These are phyloP conservation scores for Melanophora roralis DNA, from an alignment of 2,888 invertebrate species.

Conservation along the genomic window DNA sequence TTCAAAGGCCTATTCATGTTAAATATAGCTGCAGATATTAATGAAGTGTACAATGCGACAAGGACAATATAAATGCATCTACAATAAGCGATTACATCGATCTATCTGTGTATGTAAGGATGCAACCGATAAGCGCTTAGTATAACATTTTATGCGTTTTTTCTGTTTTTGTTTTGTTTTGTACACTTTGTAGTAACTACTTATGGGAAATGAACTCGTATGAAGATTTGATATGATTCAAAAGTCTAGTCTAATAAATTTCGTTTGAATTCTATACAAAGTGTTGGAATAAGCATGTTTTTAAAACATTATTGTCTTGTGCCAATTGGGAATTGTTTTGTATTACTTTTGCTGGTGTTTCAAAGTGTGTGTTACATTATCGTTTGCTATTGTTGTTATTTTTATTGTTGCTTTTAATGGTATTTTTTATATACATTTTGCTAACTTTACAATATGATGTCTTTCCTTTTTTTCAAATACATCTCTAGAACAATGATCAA, in stretches of 20 bases:
- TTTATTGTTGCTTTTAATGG: slow-evolving; percentile 31
- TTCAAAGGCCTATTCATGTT: slow-evolving; percentile 59
- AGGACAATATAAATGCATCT: slow-evolving; percentile 44
- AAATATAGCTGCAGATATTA: slow-evolving; percentile 65
- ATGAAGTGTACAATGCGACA: slow-evolving; percentile 63
- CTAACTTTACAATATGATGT: slow-evolving; percentile 62
- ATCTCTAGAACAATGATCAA: neutral
- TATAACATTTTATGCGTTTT: slow-evolving; percentile 36
- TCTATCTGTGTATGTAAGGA: slow-evolving; percentile 51
- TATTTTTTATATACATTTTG: slow-evolving; percentile 30
- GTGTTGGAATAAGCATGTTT: slow-evolving; percentile 30
- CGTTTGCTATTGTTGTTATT: slow-evolving; percentile 24
- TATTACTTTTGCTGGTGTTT: slow-evolving; percentile 1
- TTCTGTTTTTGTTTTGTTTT: neutral
- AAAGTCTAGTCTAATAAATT: slow-evolving; percentile 56
- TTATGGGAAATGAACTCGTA: slow-evolving; percentile 49
- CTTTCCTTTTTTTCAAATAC: slow-evolving; percentile 21
- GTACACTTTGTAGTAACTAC: slow-evolving; percentile 11
- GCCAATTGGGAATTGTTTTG: slow-evolving; percentile 60
- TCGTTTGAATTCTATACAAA: slow-evolving; percentile 14
- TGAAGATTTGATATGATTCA: slow-evolving; percentile 43
- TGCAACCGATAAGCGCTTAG: neutral
- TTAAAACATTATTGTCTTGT: slow-evolving; percentile 34
- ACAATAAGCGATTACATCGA: slow-evolving; percentile 26
- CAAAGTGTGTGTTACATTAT: neutral